These are phyloP conservation scores for Drosophila ezoana DNA, from an alignment of 2,888 invertebrate species.

Conservation along the genomic window DNA sequence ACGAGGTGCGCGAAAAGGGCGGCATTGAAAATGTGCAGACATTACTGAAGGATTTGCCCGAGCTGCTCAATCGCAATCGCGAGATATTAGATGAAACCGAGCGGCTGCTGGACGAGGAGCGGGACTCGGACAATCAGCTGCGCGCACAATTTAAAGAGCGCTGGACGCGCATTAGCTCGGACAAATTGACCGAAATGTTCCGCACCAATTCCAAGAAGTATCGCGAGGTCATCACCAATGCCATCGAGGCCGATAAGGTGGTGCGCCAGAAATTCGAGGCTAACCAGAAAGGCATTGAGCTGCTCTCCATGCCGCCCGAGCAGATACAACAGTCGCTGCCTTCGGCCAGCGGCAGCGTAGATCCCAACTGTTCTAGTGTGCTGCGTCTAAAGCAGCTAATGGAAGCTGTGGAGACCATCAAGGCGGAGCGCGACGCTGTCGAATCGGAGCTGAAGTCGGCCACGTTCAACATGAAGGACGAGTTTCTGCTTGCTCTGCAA, in stretches of 20 bases:
- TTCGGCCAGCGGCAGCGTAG: conserved; percentile 86
- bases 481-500: conserved; percentile 91
- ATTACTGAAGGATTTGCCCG: conserved; percentile 94
- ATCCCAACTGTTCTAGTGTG: conserved; percentile 88
- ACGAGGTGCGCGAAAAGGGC: conserved; percentile 90
- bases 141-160: conserved; percentile 95
- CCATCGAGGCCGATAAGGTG: conserved; percentile 92
- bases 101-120: conserved; percentile 95
- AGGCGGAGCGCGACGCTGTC: conserved; percentile 94
- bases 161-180: conserved; percentile 96
- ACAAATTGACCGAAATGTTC: conserved; percentile 95
- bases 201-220: conserved; percentile 96
- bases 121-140: conserved; percentile 94
- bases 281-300: conserved; percentile 91
- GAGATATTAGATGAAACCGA: conserved; percentile 97
- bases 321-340: conserved; percentile 91
- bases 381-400: conserved; percentile 90
- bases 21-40: conserved; percentile 90
- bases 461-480: conserved; percentile 92
- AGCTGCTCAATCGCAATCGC: conserved; percentile 94
- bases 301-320: conserved; percentile 91
- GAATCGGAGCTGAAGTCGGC: conserved; percentile 94
- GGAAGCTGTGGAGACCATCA: conserved; percentile 93
- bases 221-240: conserved; percentile 95
- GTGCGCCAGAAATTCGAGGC: conserved; percentile 94